Evolutionary conservation across 2,888 invertebrate species (phyloP), one percentile per base, ranked within the genome.

Genomic region (Chrysotoxum bicinctum): DNA sequence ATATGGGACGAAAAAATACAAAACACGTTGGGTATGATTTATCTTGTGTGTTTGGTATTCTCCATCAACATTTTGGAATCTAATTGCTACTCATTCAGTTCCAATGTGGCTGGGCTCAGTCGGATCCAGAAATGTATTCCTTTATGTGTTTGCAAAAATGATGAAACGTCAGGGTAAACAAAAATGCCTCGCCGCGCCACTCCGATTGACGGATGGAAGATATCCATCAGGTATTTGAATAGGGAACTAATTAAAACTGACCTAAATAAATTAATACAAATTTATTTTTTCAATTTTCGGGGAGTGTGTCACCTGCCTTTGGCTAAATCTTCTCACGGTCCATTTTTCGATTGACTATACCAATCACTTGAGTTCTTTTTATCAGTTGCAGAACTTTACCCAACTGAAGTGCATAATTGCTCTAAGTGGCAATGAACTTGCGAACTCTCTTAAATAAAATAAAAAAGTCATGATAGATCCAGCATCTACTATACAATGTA

Each of bases 341-440:
- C 40, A 37, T 60, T 68, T 43, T 3, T 60, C 30, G n/a, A 21
- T 64, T 4, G 12, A 69, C 69, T 19, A 73, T 32, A 73, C 73
- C 32, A 54, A 78, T 83, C 69, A 74, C 35, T 43, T 40, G 4
- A 43, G 45, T 50, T 48, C 37, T 32, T 16, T 37, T 16, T 37
- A 50, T 45, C 48, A 26, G 21, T 62, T 52, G 50, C 32, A 10
- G n/a, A 40, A 40, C 26, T 32, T 32, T 12, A 23, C 60, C n/a
- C 5, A 45, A 35, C 48, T 73, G 50, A 68, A 66, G 50, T 78
- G 73, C 68, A 77, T 68, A 69, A 68, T 37, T 16, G 54, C 62
- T 43, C 48, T 73, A 40, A 73, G 72, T 78, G 77, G 82, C 83
- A 73, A 74, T 83, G 83, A 78, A 83, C 78, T 74, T 83, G 69